A percentile compares a stretch with the other conserved stretches of the same genome.
These are phyloP conservation scores for Punctoribates punctum DNA, from an alignment of 2,888 invertebrate species.

Conservation along the genomic window DNA sequence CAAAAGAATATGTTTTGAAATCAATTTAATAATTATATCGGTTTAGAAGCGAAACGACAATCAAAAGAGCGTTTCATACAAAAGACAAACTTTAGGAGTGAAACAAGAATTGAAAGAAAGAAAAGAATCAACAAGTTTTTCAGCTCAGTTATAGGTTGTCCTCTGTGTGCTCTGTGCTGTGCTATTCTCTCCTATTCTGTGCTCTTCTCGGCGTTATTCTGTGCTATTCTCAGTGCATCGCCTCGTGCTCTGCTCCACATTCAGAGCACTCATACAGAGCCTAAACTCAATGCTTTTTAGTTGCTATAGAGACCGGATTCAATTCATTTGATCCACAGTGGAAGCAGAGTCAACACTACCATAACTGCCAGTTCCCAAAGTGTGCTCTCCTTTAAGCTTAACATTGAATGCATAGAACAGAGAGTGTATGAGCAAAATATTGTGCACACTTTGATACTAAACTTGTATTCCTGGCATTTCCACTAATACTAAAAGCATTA, in stretches of 20 bases:
- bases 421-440: conserved; percentile 7
- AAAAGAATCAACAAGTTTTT: conserved; percentile 35
- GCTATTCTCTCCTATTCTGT: background rate
- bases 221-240: background rate
- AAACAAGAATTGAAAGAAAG: background rate
- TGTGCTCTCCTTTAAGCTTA: conserved; percentile 4
- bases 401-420: background rate
- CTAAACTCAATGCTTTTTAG: conserved; percentile 1
- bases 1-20: background rate
- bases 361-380: conserved; percentile 16
- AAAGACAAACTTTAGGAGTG: background rate
- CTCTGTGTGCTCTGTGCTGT: background rate
- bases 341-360: background rate
- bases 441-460: conserved; percentile 23
- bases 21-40: background rate
- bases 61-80: background rate
- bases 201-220: background rate
- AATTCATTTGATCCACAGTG: conserved; percentile 26
- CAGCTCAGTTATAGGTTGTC: conserved; percentile 19
- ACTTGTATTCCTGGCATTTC: conserved; percentile 24
- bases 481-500: conserved; percentile 19
- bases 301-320: conserved; percentile 22
- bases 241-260: conserved; percentile 33
- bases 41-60: background rate
- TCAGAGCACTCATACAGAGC: background rate